phyloP scores from a whole-genome alignment of 2,113 vertebrate species.

The Oryzias woworae region DNA sequence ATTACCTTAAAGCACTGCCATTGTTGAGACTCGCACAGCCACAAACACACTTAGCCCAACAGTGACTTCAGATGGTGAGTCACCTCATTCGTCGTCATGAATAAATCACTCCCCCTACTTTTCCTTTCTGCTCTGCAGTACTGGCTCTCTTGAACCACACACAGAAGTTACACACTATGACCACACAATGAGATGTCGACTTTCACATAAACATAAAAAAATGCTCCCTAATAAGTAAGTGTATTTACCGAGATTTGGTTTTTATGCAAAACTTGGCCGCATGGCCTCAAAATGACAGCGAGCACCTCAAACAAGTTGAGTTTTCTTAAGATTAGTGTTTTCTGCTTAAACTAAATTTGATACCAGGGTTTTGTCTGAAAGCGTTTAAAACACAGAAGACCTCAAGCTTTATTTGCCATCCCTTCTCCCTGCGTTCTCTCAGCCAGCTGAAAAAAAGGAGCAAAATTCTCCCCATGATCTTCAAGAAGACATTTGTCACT shows the following conservation, averaged over 20 bases:
- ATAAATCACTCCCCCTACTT: conserved; percentile 60
- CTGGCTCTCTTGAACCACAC: conserved; percentile 35
- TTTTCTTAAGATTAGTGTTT: conserved; percentile 2
- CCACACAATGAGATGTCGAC: conserved; percentile 2
- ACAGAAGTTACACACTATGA: neutral
- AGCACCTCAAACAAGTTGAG: neutral
- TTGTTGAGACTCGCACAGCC: neutral
- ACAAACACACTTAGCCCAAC: conserved; percentile 19
- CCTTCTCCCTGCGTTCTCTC: conserved; percentile 2
- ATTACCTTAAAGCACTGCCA: neutral
- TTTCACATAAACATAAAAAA: conserved; percentile 5
- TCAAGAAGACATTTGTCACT: conserved; percentile 62
- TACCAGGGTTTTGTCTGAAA: neutral
- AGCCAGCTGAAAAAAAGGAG: conserved; percentile 17
- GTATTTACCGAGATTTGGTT: conserved; percentile 4
- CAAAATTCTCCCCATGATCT: conserved; percentile 22
- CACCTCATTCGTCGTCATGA: conserved; percentile 57
- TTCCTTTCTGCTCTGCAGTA: conserved; percentile 37
- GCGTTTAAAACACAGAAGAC: neutral
- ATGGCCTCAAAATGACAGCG: neutral
- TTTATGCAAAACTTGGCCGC: neutral
- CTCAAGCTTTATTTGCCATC: neutral
- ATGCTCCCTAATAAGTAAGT: neutral
- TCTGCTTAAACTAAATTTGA: neutral
- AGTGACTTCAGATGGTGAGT: conserved; percentile 49